These are phyloP conservation scores for Xiphias gladius DNA, from an alignment of 2,113 vertebrate genomes.

Conservation along the genomic window DNA sequence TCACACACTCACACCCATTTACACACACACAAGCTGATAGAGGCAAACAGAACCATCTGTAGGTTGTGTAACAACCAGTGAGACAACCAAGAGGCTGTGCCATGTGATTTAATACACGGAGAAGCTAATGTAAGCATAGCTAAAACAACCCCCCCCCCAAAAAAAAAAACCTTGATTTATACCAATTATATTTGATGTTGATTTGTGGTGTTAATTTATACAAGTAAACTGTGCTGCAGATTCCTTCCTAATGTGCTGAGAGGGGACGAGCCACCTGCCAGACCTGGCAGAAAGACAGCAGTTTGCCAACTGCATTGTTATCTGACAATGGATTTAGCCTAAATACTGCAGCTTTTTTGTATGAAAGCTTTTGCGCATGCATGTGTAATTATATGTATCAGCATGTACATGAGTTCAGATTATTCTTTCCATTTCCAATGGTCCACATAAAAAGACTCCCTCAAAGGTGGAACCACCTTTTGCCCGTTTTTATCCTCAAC, in stretches of 20 bases:
- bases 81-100: conserved; percentile 53
- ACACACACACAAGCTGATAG: conserved; percentile 56
- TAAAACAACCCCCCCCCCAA: not conserved
- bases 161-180: conserved; percentile 9
- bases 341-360: conserved; percentile 15
- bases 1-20: conserved; percentile 25
- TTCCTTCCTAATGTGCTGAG: conserved; percentile 24
- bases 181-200: conserved; percentile 42
- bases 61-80: conserved; percentile 68
- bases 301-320: conserved; percentile 43
- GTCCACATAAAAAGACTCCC: not conserved
- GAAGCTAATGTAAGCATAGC: conserved; percentile 33
- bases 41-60: conserved; percentile 79
- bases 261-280: conserved; percentile 45
- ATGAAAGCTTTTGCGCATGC: not conserved
- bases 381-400: conserved; percentile 10
- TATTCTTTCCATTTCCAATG: conserved; percentile 13
- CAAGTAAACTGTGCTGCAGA: conserved; percentile 31
- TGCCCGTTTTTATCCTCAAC: conserved; percentile 37
- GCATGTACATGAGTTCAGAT: not conserved
- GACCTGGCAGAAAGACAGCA: conserved; percentile 40
- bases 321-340: conserved; percentile 30
- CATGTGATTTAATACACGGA: conserved; percentile 56
- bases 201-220: conserved; percentile 44
- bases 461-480: conserved; percentile 37